Percentiles rank a stretch among this genome's conserved stretches.
These are phyloP conservation scores for Synanthedon vespiformis DNA, from an alignment of 2,888 invertebrate species.

Conservation along the genomic window DNA sequence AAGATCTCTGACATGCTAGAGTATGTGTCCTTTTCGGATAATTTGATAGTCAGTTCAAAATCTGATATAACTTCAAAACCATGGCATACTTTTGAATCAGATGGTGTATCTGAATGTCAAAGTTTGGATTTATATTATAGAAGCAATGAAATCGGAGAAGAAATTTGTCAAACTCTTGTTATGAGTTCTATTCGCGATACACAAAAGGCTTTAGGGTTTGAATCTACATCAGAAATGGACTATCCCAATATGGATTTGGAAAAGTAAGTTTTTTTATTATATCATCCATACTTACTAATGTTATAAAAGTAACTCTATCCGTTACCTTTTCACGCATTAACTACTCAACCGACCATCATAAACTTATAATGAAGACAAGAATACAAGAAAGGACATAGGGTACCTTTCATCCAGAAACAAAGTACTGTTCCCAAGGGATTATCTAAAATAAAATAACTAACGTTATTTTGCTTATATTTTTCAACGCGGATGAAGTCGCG, in stretches of 20 bases:
- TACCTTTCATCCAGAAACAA: too few relatives aligned
- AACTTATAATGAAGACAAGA: too few relatives aligned
- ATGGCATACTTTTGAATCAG: constrained; percentile 34
- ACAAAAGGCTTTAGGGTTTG: constrained; percentile 19
- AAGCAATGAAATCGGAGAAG: constrained; percentile 25
- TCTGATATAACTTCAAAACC: constrained; percentile 30
- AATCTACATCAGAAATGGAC: constrained; percentile 18
- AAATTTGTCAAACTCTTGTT: constrained; percentile 32
- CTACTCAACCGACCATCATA: too few relatives aligned
- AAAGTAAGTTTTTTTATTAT: constrained; percentile 25
- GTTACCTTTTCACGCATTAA: too few relatives aligned
- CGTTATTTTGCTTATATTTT: too few relatives aligned
- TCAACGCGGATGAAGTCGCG: too few relatives aligned
- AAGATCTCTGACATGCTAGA: constrained; percentile 36
- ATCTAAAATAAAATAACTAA: too few relatives aligned
- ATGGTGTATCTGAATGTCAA: constrained; percentile 49
- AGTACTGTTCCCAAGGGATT: too few relatives aligned
- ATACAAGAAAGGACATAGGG: too few relatives aligned
- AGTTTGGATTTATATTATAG: constrained; percentile 29
- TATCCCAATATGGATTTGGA: constrained; percentile 34
- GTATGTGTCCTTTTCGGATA: constrained; percentile 51
- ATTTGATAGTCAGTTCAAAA: constrained; percentile 14
- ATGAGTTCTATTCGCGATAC: constrained; percentile 21
- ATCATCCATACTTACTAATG: too few relatives aligned
- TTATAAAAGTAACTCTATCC: too few relatives aligned